phyloP scores from a whole-genome alignment of 2,888 invertebrate species.

The Galeruca laticollis region DNA sequence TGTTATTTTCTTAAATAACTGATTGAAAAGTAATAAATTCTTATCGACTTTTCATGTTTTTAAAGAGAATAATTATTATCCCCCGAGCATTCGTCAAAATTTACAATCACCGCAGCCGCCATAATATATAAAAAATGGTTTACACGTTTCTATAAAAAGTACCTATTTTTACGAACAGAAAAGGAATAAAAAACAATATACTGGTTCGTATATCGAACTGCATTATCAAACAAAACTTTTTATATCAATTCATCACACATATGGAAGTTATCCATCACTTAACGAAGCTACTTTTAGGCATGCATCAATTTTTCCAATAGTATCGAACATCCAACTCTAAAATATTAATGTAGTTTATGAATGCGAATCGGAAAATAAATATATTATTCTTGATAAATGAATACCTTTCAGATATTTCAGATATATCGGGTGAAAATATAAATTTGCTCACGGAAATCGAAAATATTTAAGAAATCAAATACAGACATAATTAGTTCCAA shows the following conservation, averaged over 20 bases:
- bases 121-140: conserved; percentile 2
- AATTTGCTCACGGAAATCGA: too few relatives aligned
- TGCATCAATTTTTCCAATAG: conserved; percentile 15
- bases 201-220: conserved; percentile 16
- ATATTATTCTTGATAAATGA: background rate
- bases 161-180: conserved; percentile 10
- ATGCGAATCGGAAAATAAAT: background rate
- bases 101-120: conserved; percentile 8
- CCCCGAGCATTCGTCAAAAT: background rate
- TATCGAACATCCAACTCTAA: conserved; percentile 7
- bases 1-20: too few relatives aligned
- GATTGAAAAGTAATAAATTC: background rate
- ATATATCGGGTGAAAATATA: background rate
- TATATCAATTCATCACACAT: conserved; percentile 24
- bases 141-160: conserved; percentile 1
- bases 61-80: background rate
- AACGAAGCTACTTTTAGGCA: conserved; percentile 16
- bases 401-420: background rate
- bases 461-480: too few relatives aligned
- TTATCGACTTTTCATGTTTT: background rate
- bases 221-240: conserved; percentile 17
- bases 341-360: conserved; percentile 14
- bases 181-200: conserved; percentile 21
- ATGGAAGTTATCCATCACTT: conserved; percentile 25
- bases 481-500: too few relatives aligned